Base-by-base conservation (phyloP, 1,140 invertebrate species). In the Ganaspis sp. region DNA sequence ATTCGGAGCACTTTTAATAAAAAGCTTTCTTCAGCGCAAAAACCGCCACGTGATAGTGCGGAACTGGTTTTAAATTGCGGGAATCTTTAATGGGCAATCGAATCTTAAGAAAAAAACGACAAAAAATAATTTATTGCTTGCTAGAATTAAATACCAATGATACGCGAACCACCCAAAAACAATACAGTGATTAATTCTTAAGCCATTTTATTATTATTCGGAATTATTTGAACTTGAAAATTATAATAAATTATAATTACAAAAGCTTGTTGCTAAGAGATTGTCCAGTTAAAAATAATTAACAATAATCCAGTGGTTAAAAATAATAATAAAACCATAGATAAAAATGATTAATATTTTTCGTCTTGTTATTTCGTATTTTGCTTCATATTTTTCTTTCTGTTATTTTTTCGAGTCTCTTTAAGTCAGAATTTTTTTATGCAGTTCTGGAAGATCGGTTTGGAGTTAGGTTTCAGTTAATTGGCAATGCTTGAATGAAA, bases 1-100 rank as follows among this genome's bases (percentile, higher is more conserved):
- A 69, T 74, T 74, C 19, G 72, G 9, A 42, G 73, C 58, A 69
- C 64, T 75, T 19, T 70, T 37, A 19, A 54, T 58, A 73, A 9
- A 64, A 64, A n/a, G 23, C 15, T 29, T 64, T 12, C 23, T n/a
- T 49, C 45, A 49, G 45, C 23, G 58, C 26, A 64, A 64, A 64
- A 64, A 64, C 58, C 15, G 12, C 26, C 26, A 64, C 58, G 58
- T 64, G 58, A 64, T 64, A 34, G 58, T 29, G 58, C 23, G 58
- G 58, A 64, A 64, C 58, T 29, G 58, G 58, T 64, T 64, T 64
- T 64, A 64, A 64, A 64, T 64, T 64, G 58, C 58, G 58, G 58
- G 58, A 64, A 64, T 64, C 58, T 64, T 64, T 64, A 34, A 64
- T 64, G 58, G 26, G 1, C 26, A 64, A 64, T 64, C 26, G 58